Base-by-base conservation (phyloP, 2,113 vertebrate species). In the Hylia prasina region DNA sequence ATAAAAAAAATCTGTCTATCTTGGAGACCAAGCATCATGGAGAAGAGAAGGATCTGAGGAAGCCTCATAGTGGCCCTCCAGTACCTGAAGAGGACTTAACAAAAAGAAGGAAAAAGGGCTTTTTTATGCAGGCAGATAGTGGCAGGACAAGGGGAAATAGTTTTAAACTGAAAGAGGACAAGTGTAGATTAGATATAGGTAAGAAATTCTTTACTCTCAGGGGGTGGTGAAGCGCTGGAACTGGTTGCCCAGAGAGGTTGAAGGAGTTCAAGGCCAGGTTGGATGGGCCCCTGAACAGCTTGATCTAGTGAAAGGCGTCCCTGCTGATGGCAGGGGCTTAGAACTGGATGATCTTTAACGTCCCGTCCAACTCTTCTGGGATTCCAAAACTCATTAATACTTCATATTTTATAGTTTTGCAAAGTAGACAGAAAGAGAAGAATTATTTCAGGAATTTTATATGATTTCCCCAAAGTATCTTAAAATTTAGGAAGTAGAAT, bases 321-420 rank as follows among this genome's bases (percentile, higher is more conserved):
- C 30, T 50, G 37, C 44, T 58, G 5, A 22, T 0, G 0, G 33
- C 31, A 42, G 25, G 13, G 11, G 2, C 1, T 25, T 76, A 21
- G 71, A 66, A 22, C 25, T 22, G 9, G 16, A 37, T 50, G 13
- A 42, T 58, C 24, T 58, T 21, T 18, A 42, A 66, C 13, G 20
- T 58, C 37, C 25, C 0, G 1, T 86, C 37, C 25, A 76, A 58
- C 53, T 31, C 35, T 58, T 58, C 25, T 42, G 16, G 50, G 30
- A 24, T 73, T 73, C 28, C 14, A 39, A 51, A 70, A 20, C 7
- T 6, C 45, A 33, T 60, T 82, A 80, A 45, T 25, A 69, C 4
- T 89, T 81, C 39, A 3, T 81, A 42, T 84, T 58, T 60, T 22
- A 21, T 56, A 64, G 30, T 39, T 94, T 57, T 86, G 25, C 53